A percentile compares a stretch with the other conserved stretches of the same genome.
These are phyloP conservation scores for Chorisops tibialis DNA, from an alignment of 2,888 invertebrate genomes.

Conservation along the genomic window DNA sequence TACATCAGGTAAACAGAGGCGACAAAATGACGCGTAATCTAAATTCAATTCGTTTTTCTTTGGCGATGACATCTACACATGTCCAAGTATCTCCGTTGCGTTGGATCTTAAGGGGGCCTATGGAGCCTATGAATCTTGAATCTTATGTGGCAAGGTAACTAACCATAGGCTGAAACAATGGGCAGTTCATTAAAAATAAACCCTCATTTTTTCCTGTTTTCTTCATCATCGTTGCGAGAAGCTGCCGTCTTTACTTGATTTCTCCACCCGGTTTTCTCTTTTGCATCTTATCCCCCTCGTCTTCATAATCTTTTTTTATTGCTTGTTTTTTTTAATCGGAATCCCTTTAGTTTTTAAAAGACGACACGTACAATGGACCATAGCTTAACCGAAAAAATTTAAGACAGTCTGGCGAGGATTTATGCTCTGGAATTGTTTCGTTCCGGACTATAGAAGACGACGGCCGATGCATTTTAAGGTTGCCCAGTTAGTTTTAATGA, in stretches of 20 bases:
- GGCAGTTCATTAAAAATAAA: constrained; percentile 25
- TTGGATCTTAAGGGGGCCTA: too few relatives aligned
- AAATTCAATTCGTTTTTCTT: constrained; percentile 39
- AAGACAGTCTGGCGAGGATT: constrained; percentile 22
- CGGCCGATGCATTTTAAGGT: neutral
- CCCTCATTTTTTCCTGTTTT: constrained; percentile 10
- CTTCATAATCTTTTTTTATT: too few relatives aligned
- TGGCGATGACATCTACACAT: constrained; percentile 25
- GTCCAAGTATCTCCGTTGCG: neutral
- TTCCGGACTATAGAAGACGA: neutral
- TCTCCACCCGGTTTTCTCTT: neutral
- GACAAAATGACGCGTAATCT: constrained; percentile 41
- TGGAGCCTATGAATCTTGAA: neutral
- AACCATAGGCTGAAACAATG: constrained; percentile 17
- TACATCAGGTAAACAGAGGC: constrained; percentile 38
- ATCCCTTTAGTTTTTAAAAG: too few relatives aligned
- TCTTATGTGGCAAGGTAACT: constrained; percentile 6
- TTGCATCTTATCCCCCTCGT: neutral
- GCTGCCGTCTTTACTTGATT: neutral
- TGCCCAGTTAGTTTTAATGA: constrained; percentile 1
- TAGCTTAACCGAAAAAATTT: constrained; percentile 22
- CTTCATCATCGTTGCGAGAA: constrained; percentile 3
- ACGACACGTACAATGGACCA: constrained; percentile 6
- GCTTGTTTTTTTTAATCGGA: too few relatives aligned
- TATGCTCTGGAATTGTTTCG: constrained; percentile 22